Evolutionary conservation across 2,113 vertebrate species (phyloP).

Genomic region (Pan paniscus): DNA sequence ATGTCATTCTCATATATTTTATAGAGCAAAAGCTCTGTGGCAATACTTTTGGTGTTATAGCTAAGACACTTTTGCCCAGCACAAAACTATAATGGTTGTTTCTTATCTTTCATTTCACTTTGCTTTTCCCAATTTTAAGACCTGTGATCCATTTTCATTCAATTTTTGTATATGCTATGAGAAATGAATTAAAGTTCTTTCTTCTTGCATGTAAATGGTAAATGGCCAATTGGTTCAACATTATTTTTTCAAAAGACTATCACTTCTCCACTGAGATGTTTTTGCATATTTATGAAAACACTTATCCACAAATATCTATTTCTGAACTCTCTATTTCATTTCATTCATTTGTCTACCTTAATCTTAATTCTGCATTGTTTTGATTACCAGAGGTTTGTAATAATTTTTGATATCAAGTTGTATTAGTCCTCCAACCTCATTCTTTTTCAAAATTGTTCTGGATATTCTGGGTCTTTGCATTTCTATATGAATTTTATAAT

Average conservation of each 20-base stretch:
- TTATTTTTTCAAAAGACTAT: not conserved
- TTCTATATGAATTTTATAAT: not conserved
- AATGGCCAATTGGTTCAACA: not conserved
- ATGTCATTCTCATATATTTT: not conserved
- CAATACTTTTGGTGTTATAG: not conserved
- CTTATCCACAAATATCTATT: not conserved
- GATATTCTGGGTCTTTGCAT: not conserved
- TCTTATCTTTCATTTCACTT: not conserved
- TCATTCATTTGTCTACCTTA: not conserved
- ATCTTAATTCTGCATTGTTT: not conserved
- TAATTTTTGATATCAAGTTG: not conserved
- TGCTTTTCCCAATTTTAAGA: not conserved
- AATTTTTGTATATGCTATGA: not conserved
- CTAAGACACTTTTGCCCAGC: not conserved
- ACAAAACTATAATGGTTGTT: not conserved
- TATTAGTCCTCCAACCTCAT: not conserved
- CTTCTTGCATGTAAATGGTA: not conserved
- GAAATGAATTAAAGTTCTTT: not conserved
- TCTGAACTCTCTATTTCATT: not conserved
- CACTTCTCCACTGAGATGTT: not conserved
- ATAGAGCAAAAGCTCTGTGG: not conserved
- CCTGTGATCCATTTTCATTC: not conserved
- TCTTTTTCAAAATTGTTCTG: not conserved
- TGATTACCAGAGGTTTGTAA: not conserved
- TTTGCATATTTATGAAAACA: not conserved